phyloP scores from a whole-genome alignment of 2,113 vertebrate species.

The Tinamus guttatus region DNA sequence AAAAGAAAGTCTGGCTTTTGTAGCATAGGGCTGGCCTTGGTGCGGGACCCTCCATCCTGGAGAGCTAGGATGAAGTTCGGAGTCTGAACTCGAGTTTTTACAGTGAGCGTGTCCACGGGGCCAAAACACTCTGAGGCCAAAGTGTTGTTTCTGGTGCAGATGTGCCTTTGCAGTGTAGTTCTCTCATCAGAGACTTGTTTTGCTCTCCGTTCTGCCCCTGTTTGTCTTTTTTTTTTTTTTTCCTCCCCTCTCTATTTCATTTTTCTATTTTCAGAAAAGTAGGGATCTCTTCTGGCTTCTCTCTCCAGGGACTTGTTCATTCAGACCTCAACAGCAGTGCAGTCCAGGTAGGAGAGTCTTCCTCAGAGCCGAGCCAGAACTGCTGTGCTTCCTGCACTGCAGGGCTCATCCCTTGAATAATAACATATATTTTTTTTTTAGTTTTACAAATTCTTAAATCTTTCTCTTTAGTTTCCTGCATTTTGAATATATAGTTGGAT shows the following conservation, averaged over 20 bases:
- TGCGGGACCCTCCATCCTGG: not conserved
- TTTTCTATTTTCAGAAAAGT: not conserved
- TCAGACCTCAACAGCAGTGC: not conserved
- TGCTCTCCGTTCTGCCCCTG: not conserved
- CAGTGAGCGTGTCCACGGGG: not conserved
- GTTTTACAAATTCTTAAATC: not conserved
- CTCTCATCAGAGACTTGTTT: not conserved
- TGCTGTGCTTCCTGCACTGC: not conserved
- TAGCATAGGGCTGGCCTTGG: not conserved
- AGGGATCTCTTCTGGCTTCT: not conserved
- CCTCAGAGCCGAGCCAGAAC: not conserved
- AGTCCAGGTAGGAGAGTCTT: not conserved
- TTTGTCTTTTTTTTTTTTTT: not conserved
- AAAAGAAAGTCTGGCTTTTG: not conserved
- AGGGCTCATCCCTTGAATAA: not conserved
- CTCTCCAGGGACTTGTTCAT: not conserved
- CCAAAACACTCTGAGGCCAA: accelerated
- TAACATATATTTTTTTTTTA: not conserved
- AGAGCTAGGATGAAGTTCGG: not conserved
- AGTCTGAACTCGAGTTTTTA: not conserved
- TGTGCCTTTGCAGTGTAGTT: not conserved
- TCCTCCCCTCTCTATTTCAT: not conserved
- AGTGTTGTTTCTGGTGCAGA: not conserved
- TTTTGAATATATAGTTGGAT: not conserved
- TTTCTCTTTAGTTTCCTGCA: not conserved